These are phyloP conservation scores for Chelonia mydas DNA, from an alignment of 2,797 vertebrate species.

Conservation along the genomic window DNA sequence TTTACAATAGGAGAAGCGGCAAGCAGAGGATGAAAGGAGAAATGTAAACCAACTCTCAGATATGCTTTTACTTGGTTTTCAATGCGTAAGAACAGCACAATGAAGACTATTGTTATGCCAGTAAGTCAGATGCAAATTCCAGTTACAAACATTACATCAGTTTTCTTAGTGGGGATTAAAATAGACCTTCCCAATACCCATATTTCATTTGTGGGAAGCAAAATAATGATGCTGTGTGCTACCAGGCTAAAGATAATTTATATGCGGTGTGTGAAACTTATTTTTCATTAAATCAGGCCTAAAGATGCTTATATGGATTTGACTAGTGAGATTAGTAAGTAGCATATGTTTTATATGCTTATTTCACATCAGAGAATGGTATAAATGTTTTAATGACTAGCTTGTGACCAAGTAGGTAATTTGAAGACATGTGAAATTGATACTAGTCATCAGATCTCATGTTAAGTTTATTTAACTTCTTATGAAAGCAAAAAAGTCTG, in stretches of 20 bases:
- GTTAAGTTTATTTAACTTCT: not conserved
- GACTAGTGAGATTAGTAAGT: constrained; percentile 17
- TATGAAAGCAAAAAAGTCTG: not conserved
- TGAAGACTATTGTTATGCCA: not conserved
- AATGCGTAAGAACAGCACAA: not conserved
- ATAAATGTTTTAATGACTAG: not conserved
- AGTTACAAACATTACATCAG: constrained; percentile 1
- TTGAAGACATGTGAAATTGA: constrained; percentile 1
- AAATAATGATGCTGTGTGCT: constrained; percentile 25
- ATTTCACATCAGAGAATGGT: not conserved
- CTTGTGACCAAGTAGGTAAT: constrained; percentile 4
- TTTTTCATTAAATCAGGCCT: constrained; percentile 30
- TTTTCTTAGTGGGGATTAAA: constrained; percentile 13
- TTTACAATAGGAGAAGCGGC: not conserved
- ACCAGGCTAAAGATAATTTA: constrained; percentile 36
- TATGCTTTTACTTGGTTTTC: not conserved
- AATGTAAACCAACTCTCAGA: not conserved
- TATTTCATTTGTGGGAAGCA: constrained; percentile 49
- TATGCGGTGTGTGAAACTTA: constrained; percentile 12
- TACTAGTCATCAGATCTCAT: not conserved
- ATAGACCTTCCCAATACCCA: not conserved
- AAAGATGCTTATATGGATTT: not conserved
- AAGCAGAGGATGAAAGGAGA: constrained; percentile 7
- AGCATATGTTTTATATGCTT: not conserved
- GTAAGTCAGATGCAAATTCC: constrained; percentile 27